These are phyloP conservation scores for Drosophila watanabei DNA, from an alignment of 1,140 invertebrate species.

Conservation along the genomic window DNA sequence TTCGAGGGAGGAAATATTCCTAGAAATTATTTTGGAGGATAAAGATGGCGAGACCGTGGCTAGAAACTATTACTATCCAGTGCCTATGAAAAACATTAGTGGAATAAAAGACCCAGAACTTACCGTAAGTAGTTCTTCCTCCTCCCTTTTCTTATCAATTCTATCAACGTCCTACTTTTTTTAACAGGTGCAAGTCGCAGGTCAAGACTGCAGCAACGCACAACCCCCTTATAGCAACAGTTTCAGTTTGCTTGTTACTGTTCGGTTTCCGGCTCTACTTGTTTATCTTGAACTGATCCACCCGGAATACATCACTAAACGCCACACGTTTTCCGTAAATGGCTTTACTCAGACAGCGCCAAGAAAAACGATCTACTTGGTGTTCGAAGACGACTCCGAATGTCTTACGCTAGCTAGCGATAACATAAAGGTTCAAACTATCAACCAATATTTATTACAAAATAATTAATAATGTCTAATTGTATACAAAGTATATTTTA, in stretches of 20 bases:
- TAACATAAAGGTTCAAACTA: conserved; percentile 56
- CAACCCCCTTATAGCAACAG: conserved; percentile 72
- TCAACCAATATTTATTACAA: conserved; percentile 69
- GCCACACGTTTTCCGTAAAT: conserved; percentile 82
- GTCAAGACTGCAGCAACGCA: conserved; percentile 38
- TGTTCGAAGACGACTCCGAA: conserved; percentile 52
- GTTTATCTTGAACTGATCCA: conserved; percentile 79
- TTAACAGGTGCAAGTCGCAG: conserved; percentile 46
- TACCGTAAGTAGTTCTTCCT: conserved; percentile 9
- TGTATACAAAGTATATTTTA: not conserved
- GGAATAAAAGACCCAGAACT: conserved; percentile 59
- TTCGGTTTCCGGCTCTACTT: conserved; percentile 70
- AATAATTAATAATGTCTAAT: not conserved
- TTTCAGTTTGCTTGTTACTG: conserved; percentile 68
- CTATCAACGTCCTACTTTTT: not conserved
- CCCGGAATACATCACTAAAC: conserved; percentile 39
- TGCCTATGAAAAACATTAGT: conserved; percentile 59
- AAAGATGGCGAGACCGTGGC: conserved; percentile 29
- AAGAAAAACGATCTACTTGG: conserved; percentile 63
- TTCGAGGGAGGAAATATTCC: conserved; percentile 51
- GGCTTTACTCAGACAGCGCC: conserved; percentile 80
- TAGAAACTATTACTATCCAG: conserved; percentile 63
- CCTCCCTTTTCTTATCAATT: not conserved
- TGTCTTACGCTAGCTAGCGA: conserved; percentile 40
- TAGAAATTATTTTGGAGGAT: conserved; percentile 57